Percentiles rank a stretch among this genome's conserved stretches.
Conservation (phyloP, 2,113 vertebrate genomes). For the Capreolus pygargus region DNA sequence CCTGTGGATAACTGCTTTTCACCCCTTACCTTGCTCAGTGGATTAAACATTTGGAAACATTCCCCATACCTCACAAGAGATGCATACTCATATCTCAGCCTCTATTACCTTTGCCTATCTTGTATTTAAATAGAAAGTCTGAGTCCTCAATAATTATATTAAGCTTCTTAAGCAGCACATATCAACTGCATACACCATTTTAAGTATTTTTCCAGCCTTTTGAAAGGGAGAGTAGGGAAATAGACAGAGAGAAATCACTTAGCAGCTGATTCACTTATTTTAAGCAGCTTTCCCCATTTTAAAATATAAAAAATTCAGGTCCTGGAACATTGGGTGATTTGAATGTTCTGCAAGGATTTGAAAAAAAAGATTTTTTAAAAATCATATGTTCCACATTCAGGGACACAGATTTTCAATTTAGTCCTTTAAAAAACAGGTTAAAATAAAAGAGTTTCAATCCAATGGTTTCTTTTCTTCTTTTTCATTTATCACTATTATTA, state of each 20-base stretch:
- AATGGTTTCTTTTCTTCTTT: constrained; percentile 61
- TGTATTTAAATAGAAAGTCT: constrained; percentile 74
- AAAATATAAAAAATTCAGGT: constrained; percentile 70
- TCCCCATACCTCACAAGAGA: neutral
- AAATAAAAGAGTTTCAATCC: constrained; percentile 62
- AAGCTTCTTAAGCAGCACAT: constrained; percentile 68
- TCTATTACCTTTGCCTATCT: constrained; percentile 59
- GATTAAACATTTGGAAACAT: constrained; percentile 21
- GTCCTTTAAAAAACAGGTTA: constrained; percentile 55
- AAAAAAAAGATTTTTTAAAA: constrained; percentile 38
- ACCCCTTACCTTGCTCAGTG: neutral
- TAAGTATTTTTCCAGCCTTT: constrained; percentile 62
- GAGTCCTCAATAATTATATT: constrained; percentile 65
- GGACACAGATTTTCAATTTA: constrained; percentile 65
- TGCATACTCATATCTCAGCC: constrained; percentile 30
- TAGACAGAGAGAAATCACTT: constrained; percentile 76
- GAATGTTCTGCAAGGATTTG: constrained; percentile 67
- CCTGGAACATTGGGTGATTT: constrained; percentile 60
- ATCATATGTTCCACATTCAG: constrained; percentile 48
- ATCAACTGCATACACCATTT: constrained; percentile 66
- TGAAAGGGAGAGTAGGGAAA: constrained; percentile 32
- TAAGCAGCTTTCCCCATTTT: constrained; percentile 75
- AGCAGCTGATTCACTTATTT: constrained; percentile 66
- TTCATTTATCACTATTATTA: constrained; percentile 52
- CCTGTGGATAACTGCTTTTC: neutral